Base-by-base conservation (phyloP, 2,797 vertebrate species). In the Chelonia mydas region DNA sequence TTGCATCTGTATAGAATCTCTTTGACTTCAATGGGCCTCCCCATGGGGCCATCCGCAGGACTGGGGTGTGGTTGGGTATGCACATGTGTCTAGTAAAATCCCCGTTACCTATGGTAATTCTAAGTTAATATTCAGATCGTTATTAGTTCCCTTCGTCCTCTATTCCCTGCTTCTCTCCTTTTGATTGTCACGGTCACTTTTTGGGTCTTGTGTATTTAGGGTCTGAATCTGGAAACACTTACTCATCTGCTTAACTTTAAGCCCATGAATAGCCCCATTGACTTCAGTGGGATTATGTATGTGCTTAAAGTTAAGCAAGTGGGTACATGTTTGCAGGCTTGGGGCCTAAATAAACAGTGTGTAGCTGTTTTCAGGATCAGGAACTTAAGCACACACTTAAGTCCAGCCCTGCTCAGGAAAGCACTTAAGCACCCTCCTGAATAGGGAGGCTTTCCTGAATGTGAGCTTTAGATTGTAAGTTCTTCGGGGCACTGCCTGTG, bases 101-200 rank as follows among this genome's bases (percentile, higher is more conserved):
- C 68, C 61, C 7, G 19, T 54, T 81, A 74, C 7, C 2, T 16
- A 7, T 76, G 37, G 50, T 19, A 5, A 54, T 23, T 41, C 37
- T 74, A 12, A 41, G 19, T 37, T 37, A 37, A 21, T 68, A 61
- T 68, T n/a, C 9, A 72, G 33, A n/a, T 37, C 1, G 17, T 72
- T 74, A 13, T 74, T 41, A 74, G 37, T 54, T 15, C 0, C 1
- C 23, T 45, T 57, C 51, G 31, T 8, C 37, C 76, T 23, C 49
- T 45, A 16, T 41, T 50, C 12, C 72, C 3, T 50, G 3, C 50
- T 90, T 57, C 50, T 2, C 2, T 90, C 4, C 12, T 87, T 93
- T 94, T 57, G 4, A 2, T 1, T 2, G 54, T 86, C 21, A 45
- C 61, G 49, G 31, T 51, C 0, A 0, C 7, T 1, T 12, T 90